Conservation (phyloP, 2,888 invertebrate species). For the Nesidiocoris tenuis region DNA sequence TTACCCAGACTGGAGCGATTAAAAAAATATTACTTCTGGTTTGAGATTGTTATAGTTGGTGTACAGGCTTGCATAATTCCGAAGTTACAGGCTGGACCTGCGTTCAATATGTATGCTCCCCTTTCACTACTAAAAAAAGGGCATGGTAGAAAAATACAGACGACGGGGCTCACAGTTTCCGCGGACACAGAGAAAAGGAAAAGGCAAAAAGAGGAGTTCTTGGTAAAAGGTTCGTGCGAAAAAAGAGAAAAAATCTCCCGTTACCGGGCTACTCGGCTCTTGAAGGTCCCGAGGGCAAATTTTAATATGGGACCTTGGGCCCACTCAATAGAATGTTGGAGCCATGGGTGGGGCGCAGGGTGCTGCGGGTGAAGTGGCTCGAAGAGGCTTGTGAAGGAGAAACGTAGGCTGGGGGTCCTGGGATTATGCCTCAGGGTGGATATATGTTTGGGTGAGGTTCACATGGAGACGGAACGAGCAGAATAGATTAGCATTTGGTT, state of each 20-base stretch:
- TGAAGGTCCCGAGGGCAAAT: constrained; percentile 40
- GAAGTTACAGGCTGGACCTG: no score
- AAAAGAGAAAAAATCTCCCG: background rate
- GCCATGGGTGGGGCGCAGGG: background rate
- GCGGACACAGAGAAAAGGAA: background rate
- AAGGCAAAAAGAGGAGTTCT: background rate
- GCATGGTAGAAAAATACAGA: background rate
- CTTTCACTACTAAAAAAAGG: no score
- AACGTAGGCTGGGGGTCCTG: constrained; percentile 8
- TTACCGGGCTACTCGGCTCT: constrained; percentile 31
- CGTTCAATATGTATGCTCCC: no score
- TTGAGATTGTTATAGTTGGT: no score
- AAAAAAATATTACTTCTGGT: no score
- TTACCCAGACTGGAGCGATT: no score
- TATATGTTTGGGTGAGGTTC: constrained; percentile 31
- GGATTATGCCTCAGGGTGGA: constrained; percentile 43
- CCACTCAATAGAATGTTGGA: constrained; percentile 39
- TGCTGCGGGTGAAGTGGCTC: background rate
- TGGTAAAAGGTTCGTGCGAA: background rate
- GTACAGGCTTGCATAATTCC: no score
- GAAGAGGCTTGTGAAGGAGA: background rate
- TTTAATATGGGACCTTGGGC: constrained; percentile 41
- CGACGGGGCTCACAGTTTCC: background rate
- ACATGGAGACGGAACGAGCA: background rate
- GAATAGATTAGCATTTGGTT: background rate